Conservation (phyloP, 2,113 vertebrate species). For the Peromyscus californicus region DNA sequence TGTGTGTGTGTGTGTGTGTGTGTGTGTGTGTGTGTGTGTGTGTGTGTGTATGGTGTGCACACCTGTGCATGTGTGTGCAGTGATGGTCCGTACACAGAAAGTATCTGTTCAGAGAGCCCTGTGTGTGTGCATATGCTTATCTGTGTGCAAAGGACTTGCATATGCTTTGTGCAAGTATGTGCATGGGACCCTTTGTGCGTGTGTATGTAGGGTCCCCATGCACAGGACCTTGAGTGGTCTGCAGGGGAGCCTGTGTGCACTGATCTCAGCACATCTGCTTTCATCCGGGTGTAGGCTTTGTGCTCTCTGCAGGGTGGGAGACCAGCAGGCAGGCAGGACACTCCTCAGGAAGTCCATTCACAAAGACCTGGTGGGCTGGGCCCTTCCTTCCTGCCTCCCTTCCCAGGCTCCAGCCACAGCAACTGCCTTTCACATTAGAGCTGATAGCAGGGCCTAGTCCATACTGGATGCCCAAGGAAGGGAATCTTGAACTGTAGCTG, state of each 20-base stretch:
- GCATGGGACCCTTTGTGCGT: neutral
- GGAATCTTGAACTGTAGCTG: neutral
- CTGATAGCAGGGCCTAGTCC: slow-evolving; percentile 16
- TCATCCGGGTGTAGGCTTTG: neutral
- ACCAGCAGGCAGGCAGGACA: slow-evolving; percentile 68
- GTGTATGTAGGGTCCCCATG: neutral
- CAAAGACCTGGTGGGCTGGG: slow-evolving; percentile 82
- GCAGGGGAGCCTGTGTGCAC: neutral
- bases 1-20: neutral
- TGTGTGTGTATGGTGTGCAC: neutral
- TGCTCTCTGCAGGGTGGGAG: slow-evolving; percentile 50
- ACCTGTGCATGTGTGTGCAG: neutral
- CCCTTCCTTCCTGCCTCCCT: slow-evolving; percentile 84
- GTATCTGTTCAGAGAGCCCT: neutral
- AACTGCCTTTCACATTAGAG: slow-evolving; percentile 52
- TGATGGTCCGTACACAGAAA: neutral
- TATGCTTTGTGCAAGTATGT: neutral
- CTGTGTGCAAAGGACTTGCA: neutral
- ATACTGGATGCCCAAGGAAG: neutral
- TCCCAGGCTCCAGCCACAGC: slow-evolving; percentile 69
- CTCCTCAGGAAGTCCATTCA: slow-evolving; percentile 84
- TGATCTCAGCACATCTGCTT: neutral
- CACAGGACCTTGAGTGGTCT: neutral
- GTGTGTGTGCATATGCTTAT: neutral
- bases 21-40: neutral